Percentiles rank a stretch among this genome's conserved stretches.
Evolutionary conservation across 1,140 invertebrate genomes (phyloP).

Genomic region (Cyphomyrmex costatus): DNA sequence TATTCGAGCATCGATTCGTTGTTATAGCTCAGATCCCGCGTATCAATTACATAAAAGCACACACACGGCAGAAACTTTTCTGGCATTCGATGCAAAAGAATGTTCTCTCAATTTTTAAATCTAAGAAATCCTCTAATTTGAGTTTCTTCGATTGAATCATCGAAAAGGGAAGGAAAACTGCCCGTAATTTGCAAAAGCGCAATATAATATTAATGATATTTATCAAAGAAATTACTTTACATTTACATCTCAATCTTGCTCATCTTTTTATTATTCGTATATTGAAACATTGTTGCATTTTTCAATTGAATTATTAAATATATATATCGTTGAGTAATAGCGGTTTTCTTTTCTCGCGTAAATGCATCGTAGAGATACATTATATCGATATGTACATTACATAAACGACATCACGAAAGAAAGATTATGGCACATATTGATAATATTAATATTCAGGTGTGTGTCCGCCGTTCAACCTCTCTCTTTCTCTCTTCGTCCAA

Average conservation of each 20-base stretch:
- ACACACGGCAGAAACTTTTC: neutral
- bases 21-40: neutral
- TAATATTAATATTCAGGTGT: slow-evolving; percentile 34
- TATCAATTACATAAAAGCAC: neutral
- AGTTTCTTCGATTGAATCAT: too few species aligned
- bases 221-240: too few species aligned
- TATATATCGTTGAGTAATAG: too few species aligned
- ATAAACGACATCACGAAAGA: slow-evolving; percentile 1
- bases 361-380: neutral
- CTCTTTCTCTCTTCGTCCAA: slow-evolving; percentile 40
- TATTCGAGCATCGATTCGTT: slow-evolving; percentile 34
- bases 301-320: slow-evolving; percentile 16
- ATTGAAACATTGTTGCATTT: too few species aligned
- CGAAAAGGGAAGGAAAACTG: too few species aligned
- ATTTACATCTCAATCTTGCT: too few species aligned
- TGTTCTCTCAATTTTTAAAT: neutral
- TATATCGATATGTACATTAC: slow-evolving; percentile 19
- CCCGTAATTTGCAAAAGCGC: too few species aligned
- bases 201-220: too few species aligned
- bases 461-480: neutral
- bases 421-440: slow-evolving; percentile 5
- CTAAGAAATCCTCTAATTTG: too few species aligned
- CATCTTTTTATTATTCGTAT: too few species aligned
- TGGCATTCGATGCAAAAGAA: neutral
- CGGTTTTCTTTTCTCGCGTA: neutral